A percentile compares a stretch with the other conserved stretches of the same genome.
Evolutionary conservation across 1,140 invertebrate genomes (phyloP).

Genomic region (Drosophila grimshawi): DNA sequence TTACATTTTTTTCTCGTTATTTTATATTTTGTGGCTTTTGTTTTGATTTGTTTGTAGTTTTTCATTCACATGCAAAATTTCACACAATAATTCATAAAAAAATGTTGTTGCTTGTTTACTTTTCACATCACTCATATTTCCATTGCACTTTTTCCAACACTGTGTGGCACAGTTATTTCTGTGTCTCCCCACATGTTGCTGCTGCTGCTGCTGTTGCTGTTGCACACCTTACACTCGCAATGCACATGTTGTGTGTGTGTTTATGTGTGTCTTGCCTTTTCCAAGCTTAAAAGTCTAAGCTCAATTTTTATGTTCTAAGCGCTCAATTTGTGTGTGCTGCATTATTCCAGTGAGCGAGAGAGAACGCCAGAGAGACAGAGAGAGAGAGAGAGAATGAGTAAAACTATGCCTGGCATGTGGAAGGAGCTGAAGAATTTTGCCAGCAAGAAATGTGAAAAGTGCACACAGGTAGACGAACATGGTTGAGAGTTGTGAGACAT

Average conservation of each 20-base stretch:
- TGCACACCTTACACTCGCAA: background rate
- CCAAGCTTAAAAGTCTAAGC: slow-evolving; percentile 41
- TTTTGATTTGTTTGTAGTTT: slow-evolving; percentile 53
- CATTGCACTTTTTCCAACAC: slow-evolving; percentile 52
- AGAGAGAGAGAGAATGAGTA: slow-evolving; percentile 2
- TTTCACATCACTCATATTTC: slow-evolving; percentile 49
- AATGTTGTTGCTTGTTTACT: slow-evolving; percentile 56
- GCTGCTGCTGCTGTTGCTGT: background rate
- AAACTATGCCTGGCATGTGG: slow-evolving; percentile 40
- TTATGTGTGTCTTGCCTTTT: slow-evolving; percentile 23
- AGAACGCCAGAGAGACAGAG: background rate
- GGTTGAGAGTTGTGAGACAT: slow-evolving; percentile 12
- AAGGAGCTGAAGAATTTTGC: slow-evolving; percentile 32
- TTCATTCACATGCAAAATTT: slow-evolving; percentile 81
- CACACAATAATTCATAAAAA: slow-evolving; percentile 74
- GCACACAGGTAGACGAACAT: slow-evolving; percentile 13
- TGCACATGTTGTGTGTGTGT: slow-evolving; percentile 18
- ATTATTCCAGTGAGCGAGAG: slow-evolving; percentile 37
- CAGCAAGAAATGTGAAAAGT: slow-evolving; percentile 32
- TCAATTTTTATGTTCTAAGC: slow-evolving; percentile 1
- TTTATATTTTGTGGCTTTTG: slow-evolving; percentile 23
- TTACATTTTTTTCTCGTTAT: slow-evolving; percentile 36
- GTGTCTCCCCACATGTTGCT: slow-evolving; percentile 25
- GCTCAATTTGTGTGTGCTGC: slow-evolving; percentile 20
- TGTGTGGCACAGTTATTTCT: slow-evolving; percentile 69